Conservation (phyloP, 1,140 invertebrate species). For the Formica selysi region DNA sequence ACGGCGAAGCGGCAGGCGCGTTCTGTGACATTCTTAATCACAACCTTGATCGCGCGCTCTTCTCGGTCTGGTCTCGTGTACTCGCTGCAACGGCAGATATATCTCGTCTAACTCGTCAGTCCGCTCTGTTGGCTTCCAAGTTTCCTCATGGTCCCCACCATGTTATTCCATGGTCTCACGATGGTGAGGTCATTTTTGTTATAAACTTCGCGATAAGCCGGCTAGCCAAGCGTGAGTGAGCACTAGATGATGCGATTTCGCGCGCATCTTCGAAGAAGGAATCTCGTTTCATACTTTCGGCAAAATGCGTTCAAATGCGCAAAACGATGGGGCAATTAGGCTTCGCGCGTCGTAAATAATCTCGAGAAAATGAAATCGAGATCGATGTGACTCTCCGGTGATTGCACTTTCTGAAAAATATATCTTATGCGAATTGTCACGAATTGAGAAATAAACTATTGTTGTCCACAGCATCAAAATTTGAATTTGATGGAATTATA, state of each 20-base stretch:
- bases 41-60: neutral
- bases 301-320: neutral
- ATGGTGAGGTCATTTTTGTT: slow-evolving; percentile 24
- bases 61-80: neutral
- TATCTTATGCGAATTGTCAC: neutral
- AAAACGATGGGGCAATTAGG: neutral
- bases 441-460: neutral
- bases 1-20: neutral
- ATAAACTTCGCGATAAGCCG: neutral
- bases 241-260: neutral
- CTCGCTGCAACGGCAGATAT: neutral
- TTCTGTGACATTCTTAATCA: neutral
- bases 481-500: neutral
- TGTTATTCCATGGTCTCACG: fast-evolving
- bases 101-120: neutral
- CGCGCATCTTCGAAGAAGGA: neutral
- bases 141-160: slow-evolving; percentile 59
- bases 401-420: neutral
- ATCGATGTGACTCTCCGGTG: neutral
- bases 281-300: neutral
- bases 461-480: neutral
- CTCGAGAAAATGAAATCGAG: neutral
- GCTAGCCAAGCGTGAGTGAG: neutral
- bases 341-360: neutral
- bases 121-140: neutral